Conservation (phyloP, 2,797 vertebrate genomes). For the Chaetophractus vellerosus region DNA sequence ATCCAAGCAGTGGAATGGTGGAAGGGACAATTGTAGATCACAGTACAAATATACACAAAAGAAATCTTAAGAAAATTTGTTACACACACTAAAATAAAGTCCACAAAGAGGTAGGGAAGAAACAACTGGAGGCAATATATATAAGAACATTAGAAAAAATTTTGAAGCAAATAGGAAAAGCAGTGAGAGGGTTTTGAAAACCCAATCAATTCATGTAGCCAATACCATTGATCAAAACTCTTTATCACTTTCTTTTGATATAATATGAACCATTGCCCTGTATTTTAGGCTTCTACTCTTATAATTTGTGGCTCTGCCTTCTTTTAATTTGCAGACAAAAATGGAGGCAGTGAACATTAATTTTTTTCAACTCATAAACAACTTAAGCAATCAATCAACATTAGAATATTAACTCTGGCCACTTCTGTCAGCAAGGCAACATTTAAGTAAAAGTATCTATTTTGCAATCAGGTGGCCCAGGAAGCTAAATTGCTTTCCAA, state of each 20-base stretch:
- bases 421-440: not conserved
- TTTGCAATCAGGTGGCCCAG: not conserved
- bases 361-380: not conserved
- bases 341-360: not conserved
- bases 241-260: slow-evolving; percentile 9
- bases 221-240: not conserved
- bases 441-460: not conserved
- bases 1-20: not conserved
- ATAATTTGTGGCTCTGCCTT: slow-evolving; percentile 51
- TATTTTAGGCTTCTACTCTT: not conserved
- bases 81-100: not conserved
- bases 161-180: not conserved
- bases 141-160: not conserved
- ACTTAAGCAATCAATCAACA: not conserved
- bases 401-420: not conserved
- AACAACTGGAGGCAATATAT: not conserved
- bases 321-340: slow-evolving; percentile 59
- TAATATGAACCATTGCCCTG: not conserved
- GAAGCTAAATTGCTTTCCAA: slow-evolving; percentile 36
- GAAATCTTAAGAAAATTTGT: slow-evolving; percentile 5
- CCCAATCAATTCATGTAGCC: not conserved
- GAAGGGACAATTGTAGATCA: not conserved
- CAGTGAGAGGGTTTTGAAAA: not conserved
- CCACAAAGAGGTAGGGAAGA: not conserved
- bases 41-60: not conserved